A percentile compares a stretch with the other conserved stretches of the same genome.
These are phyloP conservation scores for Sceliomorpha sp. DNA, from an alignment of 2,888 invertebrate species.

Conservation along the genomic window DNA sequence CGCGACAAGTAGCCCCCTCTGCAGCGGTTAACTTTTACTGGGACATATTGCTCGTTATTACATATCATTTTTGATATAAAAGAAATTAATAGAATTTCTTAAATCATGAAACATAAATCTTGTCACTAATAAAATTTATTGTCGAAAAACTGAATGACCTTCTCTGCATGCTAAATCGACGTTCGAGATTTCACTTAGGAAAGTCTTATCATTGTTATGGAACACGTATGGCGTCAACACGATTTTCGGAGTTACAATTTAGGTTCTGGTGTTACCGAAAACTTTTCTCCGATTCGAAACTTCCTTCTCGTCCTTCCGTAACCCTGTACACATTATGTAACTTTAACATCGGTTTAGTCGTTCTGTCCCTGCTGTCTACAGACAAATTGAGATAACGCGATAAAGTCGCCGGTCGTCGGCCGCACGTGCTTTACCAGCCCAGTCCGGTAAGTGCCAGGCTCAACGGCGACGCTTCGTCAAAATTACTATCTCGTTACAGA, in stretches of 20 bases:
- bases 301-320: conserved; percentile 29
- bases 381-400: conserved; percentile 52
- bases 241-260: conserved; percentile 18
- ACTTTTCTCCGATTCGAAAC: conserved; percentile 36
- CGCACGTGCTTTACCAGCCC: conserved; percentile 40
- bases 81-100: no score
- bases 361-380: conserved; percentile 22
- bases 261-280: conserved; percentile 8
- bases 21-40: no score
- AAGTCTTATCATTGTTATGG: no score
- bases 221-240: conserved; percentile 29
- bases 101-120: no score
- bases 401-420: conserved; percentile 33
- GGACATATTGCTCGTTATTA: no score
- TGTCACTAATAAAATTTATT: no score
- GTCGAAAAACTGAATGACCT: no score
- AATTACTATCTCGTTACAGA: conserved; percentile 53
- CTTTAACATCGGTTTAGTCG: conserved; percentile 46
- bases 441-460: conserved; percentile 41
- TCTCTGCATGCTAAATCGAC: no score
- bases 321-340: conserved; percentile 28
- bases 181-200: no score
- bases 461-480: conserved; percentile 47
- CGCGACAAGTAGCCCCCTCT: no score
- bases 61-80: no score